Conservation (phyloP, 2,888 invertebrate genomes). For the Drosophila kambysellisi region DNA sequence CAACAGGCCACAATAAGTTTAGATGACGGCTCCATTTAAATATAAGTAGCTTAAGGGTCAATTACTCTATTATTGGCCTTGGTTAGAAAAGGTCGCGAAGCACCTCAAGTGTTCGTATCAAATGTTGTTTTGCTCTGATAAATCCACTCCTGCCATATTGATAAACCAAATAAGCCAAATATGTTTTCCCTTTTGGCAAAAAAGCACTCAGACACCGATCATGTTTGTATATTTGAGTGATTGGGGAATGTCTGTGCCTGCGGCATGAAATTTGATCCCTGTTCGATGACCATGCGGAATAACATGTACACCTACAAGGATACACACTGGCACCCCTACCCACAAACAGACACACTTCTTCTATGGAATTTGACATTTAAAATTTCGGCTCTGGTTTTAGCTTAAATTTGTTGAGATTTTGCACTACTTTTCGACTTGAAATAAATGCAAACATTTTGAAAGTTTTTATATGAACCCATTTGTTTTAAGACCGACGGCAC, state of each 20-base stretch:
- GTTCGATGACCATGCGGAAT: conserved; percentile 39
- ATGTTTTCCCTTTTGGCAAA: conserved; percentile 28
- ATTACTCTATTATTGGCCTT: neutral
- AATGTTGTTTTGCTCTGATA: conserved; percentile 38
- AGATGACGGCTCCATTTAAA: neutral
- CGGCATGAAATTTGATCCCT: conserved; percentile 51
- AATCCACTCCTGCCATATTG: conserved; percentile 4
- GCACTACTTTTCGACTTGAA: neutral
- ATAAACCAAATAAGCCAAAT: conserved; percentile 20
- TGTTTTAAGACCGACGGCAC: neutral
- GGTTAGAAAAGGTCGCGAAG: neutral
- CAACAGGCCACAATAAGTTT: neutral
- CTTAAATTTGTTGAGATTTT: neutral
- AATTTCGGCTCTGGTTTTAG: neutral
- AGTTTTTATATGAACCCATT: neutral
- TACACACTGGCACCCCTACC: conserved; percentile 8
- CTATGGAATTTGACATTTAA: neutral
- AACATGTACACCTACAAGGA: conserved; percentile 21
- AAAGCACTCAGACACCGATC: conserved; percentile 53
- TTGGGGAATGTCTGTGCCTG: conserved; percentile 15
- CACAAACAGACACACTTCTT: conserved; percentile 7
- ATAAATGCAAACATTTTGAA: neutral
- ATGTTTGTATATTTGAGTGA: conserved; percentile 16
- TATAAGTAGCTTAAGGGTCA: neutral
- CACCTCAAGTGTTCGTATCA: neutral